Percentiles rank a stretch among this genome's conserved stretches.
phyloP scores from a whole-genome alignment of 2,797 vertebrate genomes.

The Erethizon dorsatum region DNA sequence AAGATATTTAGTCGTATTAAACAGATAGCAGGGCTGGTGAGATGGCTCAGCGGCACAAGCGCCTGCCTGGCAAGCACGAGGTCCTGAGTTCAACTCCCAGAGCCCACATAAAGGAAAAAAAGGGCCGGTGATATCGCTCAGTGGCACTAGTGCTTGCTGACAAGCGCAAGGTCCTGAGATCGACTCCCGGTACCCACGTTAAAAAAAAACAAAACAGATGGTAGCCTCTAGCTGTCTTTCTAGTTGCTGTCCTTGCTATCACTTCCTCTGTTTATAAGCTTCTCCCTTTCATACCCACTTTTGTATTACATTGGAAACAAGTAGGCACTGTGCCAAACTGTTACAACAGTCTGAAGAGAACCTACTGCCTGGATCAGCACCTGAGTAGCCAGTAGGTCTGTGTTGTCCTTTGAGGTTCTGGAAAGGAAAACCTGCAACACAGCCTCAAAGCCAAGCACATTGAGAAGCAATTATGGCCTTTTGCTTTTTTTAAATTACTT shows the following conservation, averaged over 20 bases:
- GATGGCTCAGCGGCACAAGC: too few relatives aligned
- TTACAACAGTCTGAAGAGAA: not conserved
- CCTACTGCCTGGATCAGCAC: not conserved
- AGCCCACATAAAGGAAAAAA: too few relatives aligned
- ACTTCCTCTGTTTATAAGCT: conserved; percentile 9
- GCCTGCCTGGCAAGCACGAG: too few relatives aligned
- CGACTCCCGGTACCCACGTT: too few relatives aligned
- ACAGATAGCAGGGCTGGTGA: too few relatives aligned
- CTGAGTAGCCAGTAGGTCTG: not conserved
- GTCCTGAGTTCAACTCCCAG: too few relatives aligned
- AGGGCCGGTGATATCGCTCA: too few relatives aligned
- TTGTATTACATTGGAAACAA: not conserved
- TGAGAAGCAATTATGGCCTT: not conserved
- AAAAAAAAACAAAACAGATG: too few relatives aligned
- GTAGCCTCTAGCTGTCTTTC: not conserved
- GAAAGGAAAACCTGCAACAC: conserved; percentile 24
- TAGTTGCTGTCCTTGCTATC: not conserved
- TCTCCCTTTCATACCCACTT: not conserved
- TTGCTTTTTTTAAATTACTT: not conserved
- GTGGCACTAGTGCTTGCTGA: too few relatives aligned
- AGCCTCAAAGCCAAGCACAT: not conserved
- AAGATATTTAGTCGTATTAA: conserved; percentile 17
- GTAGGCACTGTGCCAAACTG: not conserved
- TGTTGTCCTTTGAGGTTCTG: not conserved
- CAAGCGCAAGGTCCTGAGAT: too few relatives aligned